Evolutionary conservation across 2,888 invertebrate genomes (phyloP).

Genomic region (Chrysopilus asiliformis): DNA sequence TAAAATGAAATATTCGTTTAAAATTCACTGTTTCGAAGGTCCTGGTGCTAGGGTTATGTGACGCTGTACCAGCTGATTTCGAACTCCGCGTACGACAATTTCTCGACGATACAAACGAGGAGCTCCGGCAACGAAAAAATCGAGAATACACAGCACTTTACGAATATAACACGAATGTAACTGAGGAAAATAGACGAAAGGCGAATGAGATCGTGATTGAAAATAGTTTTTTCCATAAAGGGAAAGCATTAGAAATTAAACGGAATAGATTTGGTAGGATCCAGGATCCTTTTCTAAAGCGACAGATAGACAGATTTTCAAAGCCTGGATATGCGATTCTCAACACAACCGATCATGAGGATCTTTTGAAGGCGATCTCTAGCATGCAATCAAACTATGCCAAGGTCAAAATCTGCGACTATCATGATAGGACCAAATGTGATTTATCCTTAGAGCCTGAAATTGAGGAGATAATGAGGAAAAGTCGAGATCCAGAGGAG

Average conservation of each 20-base stretch:
- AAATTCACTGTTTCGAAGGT: too few species aligned
- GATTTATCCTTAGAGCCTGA: slow-evolving; percentile 55
- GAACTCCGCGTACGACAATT: too few species aligned
- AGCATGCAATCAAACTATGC: slow-evolving; percentile 67
- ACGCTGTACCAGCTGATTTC: too few species aligned
- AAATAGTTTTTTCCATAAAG: slow-evolving; percentile 27
- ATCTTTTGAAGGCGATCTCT: slow-evolving; percentile 47
- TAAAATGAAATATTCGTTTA: too few species aligned
- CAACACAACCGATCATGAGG: slow-evolving; percentile 47
- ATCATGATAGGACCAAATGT: slow-evolving; percentile 46
- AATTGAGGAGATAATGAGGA: slow-evolving; percentile 46
- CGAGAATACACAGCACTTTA: slow-evolving; percentile 37
- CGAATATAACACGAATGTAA: slow-evolving; percentile 63
- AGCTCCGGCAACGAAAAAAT: neutral
- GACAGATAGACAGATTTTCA: slow-evolving; percentile 61
- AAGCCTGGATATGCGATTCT: slow-evolving; percentile 57
- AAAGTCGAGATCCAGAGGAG: slow-evolving; percentile 60
- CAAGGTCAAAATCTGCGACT: slow-evolving; percentile 61
- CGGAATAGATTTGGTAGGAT: slow-evolving; percentile 56
- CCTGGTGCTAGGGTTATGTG: too few species aligned
- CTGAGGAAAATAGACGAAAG: slow-evolving; percentile 49
- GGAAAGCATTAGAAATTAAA: slow-evolving; percentile 20
- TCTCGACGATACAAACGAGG: slow-evolving; percentile 1
- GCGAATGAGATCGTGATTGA: slow-evolving; percentile 27
- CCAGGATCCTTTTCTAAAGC: slow-evolving; percentile 47